phyloP scores from a whole-genome alignment of 1,140 invertebrate species.

The Gonioctena quinquepunctata region DNA sequence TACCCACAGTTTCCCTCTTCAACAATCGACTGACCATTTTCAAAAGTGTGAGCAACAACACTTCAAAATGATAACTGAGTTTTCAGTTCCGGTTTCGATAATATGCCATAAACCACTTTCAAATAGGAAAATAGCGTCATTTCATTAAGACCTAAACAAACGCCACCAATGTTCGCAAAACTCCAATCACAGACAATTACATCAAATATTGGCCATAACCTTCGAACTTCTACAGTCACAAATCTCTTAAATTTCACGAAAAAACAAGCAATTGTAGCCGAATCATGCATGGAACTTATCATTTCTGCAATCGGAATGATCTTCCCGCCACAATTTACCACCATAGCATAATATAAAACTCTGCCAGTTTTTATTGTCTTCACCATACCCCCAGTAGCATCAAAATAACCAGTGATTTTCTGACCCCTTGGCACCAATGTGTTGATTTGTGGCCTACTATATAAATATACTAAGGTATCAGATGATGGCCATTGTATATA shows the following conservation, averaged over 20 bases:
- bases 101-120: background rate
- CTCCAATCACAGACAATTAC: background rate
- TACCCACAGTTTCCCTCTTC: background rate
- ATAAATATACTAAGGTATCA: background rate
- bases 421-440: background rate
- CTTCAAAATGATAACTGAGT: background rate
- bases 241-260: background rate
- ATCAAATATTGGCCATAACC: background rate
- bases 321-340: background rate
- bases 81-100: background rate
- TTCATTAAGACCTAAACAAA: background rate
- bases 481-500: background rate
- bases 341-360: background rate
- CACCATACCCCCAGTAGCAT: background rate
- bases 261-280: background rate
- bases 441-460: background rate
- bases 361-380: background rate
- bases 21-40: background rate
- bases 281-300: background rate
- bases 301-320: background rate
- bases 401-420: background rate
- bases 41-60: background rate
- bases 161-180: background rate
- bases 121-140: background rate
- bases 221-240: background rate